Evolutionary conservation across 2,113 vertebrate genomes (phyloP).

Genomic region (Chaenocephalus aceratus): DNA sequence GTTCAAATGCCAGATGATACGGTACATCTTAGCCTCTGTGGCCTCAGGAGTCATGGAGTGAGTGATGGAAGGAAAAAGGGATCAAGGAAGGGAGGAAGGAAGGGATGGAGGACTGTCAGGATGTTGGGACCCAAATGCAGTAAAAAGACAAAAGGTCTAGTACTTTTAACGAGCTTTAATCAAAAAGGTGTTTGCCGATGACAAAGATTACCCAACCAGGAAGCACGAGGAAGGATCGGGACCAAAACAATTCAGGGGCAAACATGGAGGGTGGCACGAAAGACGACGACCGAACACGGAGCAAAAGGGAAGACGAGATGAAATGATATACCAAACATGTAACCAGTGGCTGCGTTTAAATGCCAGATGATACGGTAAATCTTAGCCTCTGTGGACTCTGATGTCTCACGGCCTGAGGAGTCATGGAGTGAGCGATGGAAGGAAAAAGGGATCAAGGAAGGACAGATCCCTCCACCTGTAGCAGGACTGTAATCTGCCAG

Average conservation of each 20-base stretch:
- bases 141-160: too few relatives aligned
- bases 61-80: constrained; percentile 12
- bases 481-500: constrained; percentile 79
- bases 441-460: background rate
- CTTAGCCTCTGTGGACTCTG: constrained; percentile 13
- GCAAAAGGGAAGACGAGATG: too few relatives aligned
- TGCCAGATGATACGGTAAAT: constrained; percentile 30
- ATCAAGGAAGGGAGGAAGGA: constrained; percentile 4
- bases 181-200: too few relatives aligned
- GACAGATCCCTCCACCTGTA: constrained; percentile 74
- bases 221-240: too few relatives aligned
- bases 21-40: constrained; percentile 9
- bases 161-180: too few relatives aligned
- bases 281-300: too few relatives aligned
- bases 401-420: constrained; percentile 39
- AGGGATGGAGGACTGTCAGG: constrained; percentile 35
- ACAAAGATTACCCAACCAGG: too few relatives aligned
- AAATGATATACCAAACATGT: constrained; percentile 8
- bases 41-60: constrained; percentile 13
- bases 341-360: constrained; percentile 28
- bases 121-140: too few relatives aligned
- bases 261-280: too few relatives aligned
- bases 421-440: constrained; percentile 5
- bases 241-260: too few relatives aligned
- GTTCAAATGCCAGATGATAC: constrained; percentile 35